A percentile compares a stretch with the other conserved stretches of the same genome.
These are phyloP conservation scores for Eurois occulta DNA, from an alignment of 2,888 invertebrate genomes.

Conservation along the genomic window DNA sequence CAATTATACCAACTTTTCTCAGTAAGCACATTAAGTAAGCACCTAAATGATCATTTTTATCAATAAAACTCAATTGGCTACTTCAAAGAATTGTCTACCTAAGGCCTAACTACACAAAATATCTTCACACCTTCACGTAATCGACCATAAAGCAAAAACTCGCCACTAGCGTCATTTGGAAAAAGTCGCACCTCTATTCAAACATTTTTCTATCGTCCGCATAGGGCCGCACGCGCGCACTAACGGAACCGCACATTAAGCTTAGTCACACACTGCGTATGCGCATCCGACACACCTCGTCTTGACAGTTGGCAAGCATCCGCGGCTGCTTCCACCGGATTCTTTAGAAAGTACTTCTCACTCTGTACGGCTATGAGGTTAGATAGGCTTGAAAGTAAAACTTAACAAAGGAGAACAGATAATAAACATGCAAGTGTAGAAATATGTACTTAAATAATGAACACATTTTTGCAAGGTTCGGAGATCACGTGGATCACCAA, in stretches of 20 bases:
- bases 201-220: conserved; percentile 52
- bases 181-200: conserved; percentile 56
- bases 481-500: not conserved
- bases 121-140: conserved; percentile 52
- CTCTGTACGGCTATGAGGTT: conserved; percentile 32
- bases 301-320: conserved; percentile 65
- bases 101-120: conserved; percentile 40
- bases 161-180: conserved; percentile 28
- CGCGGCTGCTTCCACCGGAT: conserved; percentile 80
- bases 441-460: not conserved
- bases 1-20: not conserved
- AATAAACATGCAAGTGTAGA: conserved; percentile 6
- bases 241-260: conserved; percentile 82
- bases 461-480: not conserved
- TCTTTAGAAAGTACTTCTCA: conserved; percentile 79
- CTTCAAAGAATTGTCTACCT: conserved; percentile 31
- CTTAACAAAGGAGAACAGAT: conserved; percentile 30
- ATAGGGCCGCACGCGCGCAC: conserved; percentile 74
- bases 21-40: not conserved
- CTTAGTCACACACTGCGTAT: conserved; percentile 79
- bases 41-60: not conserved
- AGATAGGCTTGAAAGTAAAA: conserved; percentile 47
- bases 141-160: conserved; percentile 35
- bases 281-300: conserved; percentile 70
- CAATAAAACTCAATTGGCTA: not conserved